Conservation (phyloP, 1,140 invertebrate species). For the Melanaphis sacchari region DNA sequence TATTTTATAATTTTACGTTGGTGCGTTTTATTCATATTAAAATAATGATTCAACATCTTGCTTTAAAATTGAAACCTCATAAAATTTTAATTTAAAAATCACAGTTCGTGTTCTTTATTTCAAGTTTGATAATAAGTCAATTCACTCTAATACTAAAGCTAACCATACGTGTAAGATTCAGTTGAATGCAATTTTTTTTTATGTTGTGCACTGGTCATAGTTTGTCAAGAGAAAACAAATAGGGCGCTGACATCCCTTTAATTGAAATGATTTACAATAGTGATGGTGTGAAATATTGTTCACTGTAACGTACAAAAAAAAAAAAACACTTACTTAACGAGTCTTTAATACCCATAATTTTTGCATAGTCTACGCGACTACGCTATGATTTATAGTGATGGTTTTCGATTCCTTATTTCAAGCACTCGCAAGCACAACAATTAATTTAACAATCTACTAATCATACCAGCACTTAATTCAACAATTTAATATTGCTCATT, state of each 20-base stretch:
- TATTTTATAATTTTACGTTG: too few relatives aligned
- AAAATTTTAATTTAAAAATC: background rate
- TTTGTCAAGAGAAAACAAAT: background rate
- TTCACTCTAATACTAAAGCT: background rate
- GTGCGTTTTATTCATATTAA: too few relatives aligned
- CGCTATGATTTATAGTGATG: background rate
- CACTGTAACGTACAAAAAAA: background rate
- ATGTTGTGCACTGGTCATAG: background rate
- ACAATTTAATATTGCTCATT: conserved; percentile 34
- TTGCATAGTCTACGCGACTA: background rate
- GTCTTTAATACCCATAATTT: background rate
- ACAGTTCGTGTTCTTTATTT: background rate
- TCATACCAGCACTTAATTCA: background rate
- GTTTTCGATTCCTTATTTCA: background rate
- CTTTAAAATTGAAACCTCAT: background rate
- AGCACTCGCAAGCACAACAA: background rate
- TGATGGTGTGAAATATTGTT: background rate
- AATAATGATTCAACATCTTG: too few relatives aligned
- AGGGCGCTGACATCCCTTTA: background rate
- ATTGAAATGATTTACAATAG: background rate
- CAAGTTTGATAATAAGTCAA: background rate
- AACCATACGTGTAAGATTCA: background rate
- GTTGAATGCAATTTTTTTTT: background rate
- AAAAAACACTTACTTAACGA: background rate
- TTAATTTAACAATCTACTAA: background rate